Percentiles rank a stretch among this genome's conserved stretches.
Conservation (phyloP, 2,113 vertebrate genomes). For the Zootoca vivipara region DNA sequence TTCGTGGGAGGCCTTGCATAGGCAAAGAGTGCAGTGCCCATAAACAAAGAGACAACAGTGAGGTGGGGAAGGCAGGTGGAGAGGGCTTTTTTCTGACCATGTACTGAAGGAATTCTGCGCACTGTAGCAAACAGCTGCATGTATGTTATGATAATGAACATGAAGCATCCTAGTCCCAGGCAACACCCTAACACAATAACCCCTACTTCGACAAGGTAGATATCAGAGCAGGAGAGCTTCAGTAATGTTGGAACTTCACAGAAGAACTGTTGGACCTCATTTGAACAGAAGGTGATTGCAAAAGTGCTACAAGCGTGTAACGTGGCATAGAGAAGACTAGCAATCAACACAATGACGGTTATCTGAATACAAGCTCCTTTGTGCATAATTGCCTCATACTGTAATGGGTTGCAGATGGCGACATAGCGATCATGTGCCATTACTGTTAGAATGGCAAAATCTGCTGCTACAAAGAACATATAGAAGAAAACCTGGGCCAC, state of each 20-base stretch:
- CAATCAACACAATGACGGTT: background rate
- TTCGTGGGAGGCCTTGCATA: background rate
- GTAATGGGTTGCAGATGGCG: constrained; percentile 8
- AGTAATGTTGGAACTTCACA: constrained; percentile 7
- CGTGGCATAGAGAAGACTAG: background rate
- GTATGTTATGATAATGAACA: background rate
- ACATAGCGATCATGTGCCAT: background rate
- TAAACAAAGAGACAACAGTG: background rate
- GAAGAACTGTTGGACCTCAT: constrained; percentile 9
- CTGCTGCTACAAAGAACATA: background rate
- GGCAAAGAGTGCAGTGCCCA: background rate
- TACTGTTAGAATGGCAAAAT: background rate
- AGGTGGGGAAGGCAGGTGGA: constrained; percentile 23
- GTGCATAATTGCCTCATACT: constrained; percentile 10
- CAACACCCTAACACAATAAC: background rate
- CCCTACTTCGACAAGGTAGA: background rate
- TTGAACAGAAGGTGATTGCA: constrained; percentile 6
- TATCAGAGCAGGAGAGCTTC: background rate
- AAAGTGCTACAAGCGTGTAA: background rate
- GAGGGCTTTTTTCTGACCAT: constrained; percentile 3
- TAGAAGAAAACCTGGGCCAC: background rate
- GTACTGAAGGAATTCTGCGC: background rate
- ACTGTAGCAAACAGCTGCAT: background rate
- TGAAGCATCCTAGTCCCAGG: background rate
- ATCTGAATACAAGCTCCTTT: constrained; percentile 5